Evolutionary conservation across 2,113 vertebrate genomes (phyloP), one percentile per base, ranked within the genome.

Genomic region (Heliornis fulica): DNA sequence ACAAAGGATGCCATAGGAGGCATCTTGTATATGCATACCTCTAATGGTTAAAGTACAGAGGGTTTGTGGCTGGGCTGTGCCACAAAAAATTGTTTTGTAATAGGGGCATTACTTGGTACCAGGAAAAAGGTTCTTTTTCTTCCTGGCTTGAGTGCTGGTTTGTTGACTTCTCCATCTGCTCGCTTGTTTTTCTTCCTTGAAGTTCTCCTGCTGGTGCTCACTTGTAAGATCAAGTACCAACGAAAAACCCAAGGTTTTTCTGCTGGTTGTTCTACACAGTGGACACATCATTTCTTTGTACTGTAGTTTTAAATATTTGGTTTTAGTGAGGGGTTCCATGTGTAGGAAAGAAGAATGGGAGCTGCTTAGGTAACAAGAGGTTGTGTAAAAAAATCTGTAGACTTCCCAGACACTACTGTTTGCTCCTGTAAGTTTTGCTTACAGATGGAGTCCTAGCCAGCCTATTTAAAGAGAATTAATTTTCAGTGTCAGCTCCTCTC

Each of bases 391-490:
- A 43, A 61, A 43, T 21, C 23, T 25, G 2, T 32, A 36, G 26
- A 51, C 25, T 84, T 94, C 28, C 38, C n/a, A 51, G 48, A 18
- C 74, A 23, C 77, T 66, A 38, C 21, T 38, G 23, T 60, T 72
- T 71, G 60, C 3, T 89, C 4, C 46, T 84, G 87, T 68, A 84
- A 71, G 51, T 75, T 82, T 72, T 87, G 36, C 78, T 91, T 94
- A 76, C 81, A 82, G 81, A 64, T 96, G 61, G 69, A 91, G 29
- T 15, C 57, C 72, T 79, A 78, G 40, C 69, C 77, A 84, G 51
- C 48, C 81, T 95, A 51, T 82, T 93, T 92, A 89, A 88, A 71
- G 69, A 79, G 65, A 94, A 76, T 82, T 96, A 84, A 87, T 96
- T 95, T 87, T 85, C 78, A 79, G n/a, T 95, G 92, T 76, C 84